Conservation (phyloP, 2,888 invertebrate species). For the Lasius fuliginosus region DNA sequence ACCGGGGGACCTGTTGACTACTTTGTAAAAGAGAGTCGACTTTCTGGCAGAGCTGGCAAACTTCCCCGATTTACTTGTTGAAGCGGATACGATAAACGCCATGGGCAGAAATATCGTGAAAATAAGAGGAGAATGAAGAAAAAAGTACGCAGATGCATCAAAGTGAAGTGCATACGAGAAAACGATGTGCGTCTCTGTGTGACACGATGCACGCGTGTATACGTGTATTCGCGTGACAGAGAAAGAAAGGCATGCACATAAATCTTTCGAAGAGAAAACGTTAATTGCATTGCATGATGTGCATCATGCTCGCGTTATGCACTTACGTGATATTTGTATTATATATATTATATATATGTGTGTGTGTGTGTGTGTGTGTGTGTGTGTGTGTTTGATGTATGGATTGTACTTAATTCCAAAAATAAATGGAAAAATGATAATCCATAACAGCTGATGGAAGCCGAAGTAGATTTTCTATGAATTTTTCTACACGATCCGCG, state of each 20-base stretch:
- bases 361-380: neutral
- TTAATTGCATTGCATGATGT: slow-evolving; percentile 44
- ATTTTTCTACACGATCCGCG: slow-evolving; percentile 15
- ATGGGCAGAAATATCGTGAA: slow-evolving; percentile 62
- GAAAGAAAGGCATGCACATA: slow-evolving; percentile 42
- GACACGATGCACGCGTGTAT: slow-evolving; percentile 13
- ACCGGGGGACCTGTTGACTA: slow-evolving; percentile 35
- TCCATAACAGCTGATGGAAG: neutral
- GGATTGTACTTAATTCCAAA: neutral
- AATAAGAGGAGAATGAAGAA: slow-evolving; percentile 44
- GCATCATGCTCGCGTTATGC: slow-evolving; percentile 31
- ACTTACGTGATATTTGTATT: neutral
- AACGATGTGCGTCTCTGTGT: slow-evolving; percentile 19
- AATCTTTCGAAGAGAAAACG: slow-evolving; percentile 11
- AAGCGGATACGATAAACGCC: slow-evolving; percentile 50
- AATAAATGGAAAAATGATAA: slow-evolving; percentile 14
- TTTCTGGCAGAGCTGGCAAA: slow-evolving; percentile 31
- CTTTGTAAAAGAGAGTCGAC: slow-evolving; percentile 3
- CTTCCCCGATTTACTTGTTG: slow-evolving; percentile 45
- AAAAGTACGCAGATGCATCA: slow-evolving; percentile 64
- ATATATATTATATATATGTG: neutral
- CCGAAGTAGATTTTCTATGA: neutral
- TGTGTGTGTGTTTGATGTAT: neutral
- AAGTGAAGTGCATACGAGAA: slow-evolving; percentile 51
- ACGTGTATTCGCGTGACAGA: slow-evolving; percentile 8